A percentile compares a stretch with the other conserved stretches of the same genome.
Evolutionary conservation across 2,888 invertebrate species (phyloP).

Genomic region (Zaprionus lineosus): DNA sequence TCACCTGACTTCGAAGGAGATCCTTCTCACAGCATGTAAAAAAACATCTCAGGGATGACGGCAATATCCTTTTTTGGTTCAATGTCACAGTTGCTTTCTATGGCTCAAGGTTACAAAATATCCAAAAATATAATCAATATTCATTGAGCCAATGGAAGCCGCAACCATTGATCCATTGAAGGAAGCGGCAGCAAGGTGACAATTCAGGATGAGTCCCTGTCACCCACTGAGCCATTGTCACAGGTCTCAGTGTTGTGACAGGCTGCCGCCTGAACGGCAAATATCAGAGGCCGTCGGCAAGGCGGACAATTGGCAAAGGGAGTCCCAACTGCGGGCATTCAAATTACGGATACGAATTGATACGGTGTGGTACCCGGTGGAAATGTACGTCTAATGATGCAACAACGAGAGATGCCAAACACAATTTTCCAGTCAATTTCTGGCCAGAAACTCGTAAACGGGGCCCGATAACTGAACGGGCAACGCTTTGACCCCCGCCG

Average conservation of each 20-base stretch:
- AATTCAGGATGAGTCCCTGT: slow-evolving; percentile 10
- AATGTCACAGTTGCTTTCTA: slow-evolving; percentile 20
- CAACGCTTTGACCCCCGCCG: slow-evolving; percentile 70
- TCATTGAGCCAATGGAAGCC: slow-evolving; percentile 40
- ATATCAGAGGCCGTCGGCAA: slow-evolving; percentile 54
- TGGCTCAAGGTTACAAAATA: slow-evolving; percentile 29
- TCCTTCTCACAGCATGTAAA: slow-evolving; percentile 18
- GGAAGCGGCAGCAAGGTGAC: slow-evolving; percentile 41
- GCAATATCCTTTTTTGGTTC: not conserved
- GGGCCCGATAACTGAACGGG: slow-evolving; percentile 8
- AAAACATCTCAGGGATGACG: too few species aligned
- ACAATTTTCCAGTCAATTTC: slow-evolving; percentile 75
- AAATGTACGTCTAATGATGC: slow-evolving; percentile 53
- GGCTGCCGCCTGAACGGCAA: slow-evolving; percentile 30
- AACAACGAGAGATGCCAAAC: slow-evolving; percentile 24
- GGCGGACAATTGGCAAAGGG: slow-evolving; percentile 48
- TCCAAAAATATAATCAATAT: slow-evolving; percentile 34
- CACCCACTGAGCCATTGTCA: slow-evolving; percentile 59
- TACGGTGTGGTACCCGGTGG: not conserved
- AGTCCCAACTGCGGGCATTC: slow-evolving; percentile 8
- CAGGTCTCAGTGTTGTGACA: slow-evolving; percentile 58
- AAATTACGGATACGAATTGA: slow-evolving; percentile 19
- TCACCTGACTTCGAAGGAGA: slow-evolving; percentile 9
- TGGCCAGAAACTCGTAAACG: slow-evolving; percentile 35
- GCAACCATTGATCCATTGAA: slow-evolving; percentile 22